These are phyloP conservation scores for Saccostrea echinata DNA, from an alignment of 1,140 invertebrate species.

Conservation along the genomic window DNA sequence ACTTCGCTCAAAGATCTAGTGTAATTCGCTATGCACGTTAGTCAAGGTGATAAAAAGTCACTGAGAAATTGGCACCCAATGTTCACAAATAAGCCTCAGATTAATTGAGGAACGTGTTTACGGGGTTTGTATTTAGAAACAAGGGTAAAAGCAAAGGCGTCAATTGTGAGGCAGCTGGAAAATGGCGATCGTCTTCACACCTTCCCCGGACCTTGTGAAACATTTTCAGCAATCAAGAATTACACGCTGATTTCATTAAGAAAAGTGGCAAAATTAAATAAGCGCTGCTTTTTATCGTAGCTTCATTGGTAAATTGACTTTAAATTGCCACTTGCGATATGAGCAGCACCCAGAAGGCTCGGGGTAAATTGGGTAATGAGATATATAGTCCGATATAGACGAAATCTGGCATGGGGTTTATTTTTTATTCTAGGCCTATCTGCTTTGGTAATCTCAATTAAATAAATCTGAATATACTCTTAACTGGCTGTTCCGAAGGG, in stretches of 20 bases:
- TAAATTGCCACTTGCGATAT: constrained; percentile 47
- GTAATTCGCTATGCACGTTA: constrained; percentile 6
- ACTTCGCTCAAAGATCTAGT: neutral
- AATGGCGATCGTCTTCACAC: constrained; percentile 20
- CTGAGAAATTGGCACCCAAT: constrained; percentile 33
- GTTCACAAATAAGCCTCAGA: constrained; percentile 25
- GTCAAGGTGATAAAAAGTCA: constrained; percentile 26
- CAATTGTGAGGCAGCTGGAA: constrained; percentile 25
- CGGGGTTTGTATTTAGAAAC: constrained; percentile 23
- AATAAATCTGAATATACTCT: constrained; percentile 39
- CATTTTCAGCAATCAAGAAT: constrained; percentile 39
- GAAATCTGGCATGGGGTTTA: constrained; percentile 38
- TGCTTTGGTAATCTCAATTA: constrained; percentile 37
- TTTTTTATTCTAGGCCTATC: constrained; percentile 35
- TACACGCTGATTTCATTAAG: constrained; percentile 48
- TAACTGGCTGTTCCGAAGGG: constrained; percentile 29
- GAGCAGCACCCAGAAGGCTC: constrained; percentile 21
- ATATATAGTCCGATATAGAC: constrained; percentile 37
- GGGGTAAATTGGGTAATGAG: constrained; percentile 42
- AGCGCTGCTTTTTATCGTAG: constrained; percentile 45
- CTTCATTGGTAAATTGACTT: constrained; percentile 42
- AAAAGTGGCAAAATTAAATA: constrained; percentile 53
- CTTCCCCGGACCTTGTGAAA: constrained; percentile 22
- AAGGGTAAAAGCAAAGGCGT: constrained; percentile 23
- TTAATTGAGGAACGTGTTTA: constrained; percentile 20